Evolutionary conservation across 2,888 invertebrate genomes (phyloP).

Genomic region (Sialis lutaria): DNA sequence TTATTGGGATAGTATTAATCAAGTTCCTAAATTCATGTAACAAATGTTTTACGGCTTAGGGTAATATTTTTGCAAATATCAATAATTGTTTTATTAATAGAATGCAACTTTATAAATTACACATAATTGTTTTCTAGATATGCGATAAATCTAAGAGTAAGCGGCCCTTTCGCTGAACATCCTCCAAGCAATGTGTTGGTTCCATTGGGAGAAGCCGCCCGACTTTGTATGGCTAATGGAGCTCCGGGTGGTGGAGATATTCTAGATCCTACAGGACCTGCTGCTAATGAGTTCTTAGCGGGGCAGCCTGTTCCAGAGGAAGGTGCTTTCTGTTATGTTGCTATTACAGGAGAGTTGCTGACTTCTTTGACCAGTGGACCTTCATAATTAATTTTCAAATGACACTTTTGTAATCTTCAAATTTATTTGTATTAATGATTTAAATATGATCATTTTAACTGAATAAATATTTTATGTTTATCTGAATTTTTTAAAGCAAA

Average conservation of each 20-base stretch:
- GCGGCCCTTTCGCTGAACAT: conserved; percentile 29
- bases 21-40: no score
- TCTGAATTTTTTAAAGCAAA: no score
- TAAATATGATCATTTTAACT: no score
- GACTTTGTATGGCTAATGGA: conserved; percentile 19
- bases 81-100: background rate
- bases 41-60: background rate
- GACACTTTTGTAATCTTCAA: background rate
- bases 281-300: conserved; percentile 28
- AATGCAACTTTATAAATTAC: conserved; percentile 1
- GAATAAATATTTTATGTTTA: no score
- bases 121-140: conserved; percentile 16
- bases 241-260: conserved; percentile 19
- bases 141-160: conserved; percentile 25
- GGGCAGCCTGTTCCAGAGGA: conserved; percentile 30
- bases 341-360: conserved; percentile 30
- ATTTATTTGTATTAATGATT: background rate
- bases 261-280: conserved; percentile 28
- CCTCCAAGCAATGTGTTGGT: conserved; percentile 25
- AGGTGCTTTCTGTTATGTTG: conserved; percentile 36
- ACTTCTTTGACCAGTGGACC: background rate
- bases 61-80: background rate
- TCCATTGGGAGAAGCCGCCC: conserved; percentile 24
- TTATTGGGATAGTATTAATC: no score
- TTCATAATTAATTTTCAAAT: background rate